Base-by-base conservation (phyloP, 2,113 vertebrate species). In the Rhinopomastus cyanomelas region DNA sequence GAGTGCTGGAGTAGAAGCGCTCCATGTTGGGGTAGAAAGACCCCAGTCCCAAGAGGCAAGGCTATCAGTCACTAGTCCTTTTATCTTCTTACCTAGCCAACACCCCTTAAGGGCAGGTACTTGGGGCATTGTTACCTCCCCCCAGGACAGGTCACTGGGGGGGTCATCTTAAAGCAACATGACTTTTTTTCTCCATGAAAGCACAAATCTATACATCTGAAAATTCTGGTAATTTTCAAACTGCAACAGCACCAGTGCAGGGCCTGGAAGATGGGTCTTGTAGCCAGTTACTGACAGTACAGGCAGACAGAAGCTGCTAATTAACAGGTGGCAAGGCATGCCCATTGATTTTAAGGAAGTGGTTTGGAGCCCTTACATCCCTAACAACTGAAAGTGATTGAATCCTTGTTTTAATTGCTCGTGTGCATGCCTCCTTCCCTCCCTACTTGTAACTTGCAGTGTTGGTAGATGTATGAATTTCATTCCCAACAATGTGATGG, bases 391-490 rank as follows among this genome's bases (percentile, higher is more conserved):
- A 46, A 86, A 81, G 30, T 25, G 12, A 44, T 23, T 59, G 59
- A 52, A 34, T 34, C 4, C 2, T 87, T 59, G 14, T 29, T 84
- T 71, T 67, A 81, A 27, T 32, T 46, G 17, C 30, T 59, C 55
- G 5, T 6, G 16, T 53, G 8, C 4, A 12, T 25, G 3, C 5
- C 18, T 89, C 9, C 29, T 42, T 65, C 68, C 16, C 25, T 53
- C 19, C 10, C 27, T 5, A 1, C 4, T 2, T 75, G 51, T 8
- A 34, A 52, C 34, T 26, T 75, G 64, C 44, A 18, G 48, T 53
- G 65, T 13, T 13, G 34, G 8, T 51, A 30, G 5, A 14, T 5
- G 12, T 42, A 27, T 0, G 0, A 60, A 64, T 37, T 60, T 65
- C 13, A 29, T 2, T 60, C 29, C 3, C 16, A 59, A 8, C 21